Conservation (phyloP, 2,113 vertebrate species). For the Phalacrocorax carbo region DNA sequence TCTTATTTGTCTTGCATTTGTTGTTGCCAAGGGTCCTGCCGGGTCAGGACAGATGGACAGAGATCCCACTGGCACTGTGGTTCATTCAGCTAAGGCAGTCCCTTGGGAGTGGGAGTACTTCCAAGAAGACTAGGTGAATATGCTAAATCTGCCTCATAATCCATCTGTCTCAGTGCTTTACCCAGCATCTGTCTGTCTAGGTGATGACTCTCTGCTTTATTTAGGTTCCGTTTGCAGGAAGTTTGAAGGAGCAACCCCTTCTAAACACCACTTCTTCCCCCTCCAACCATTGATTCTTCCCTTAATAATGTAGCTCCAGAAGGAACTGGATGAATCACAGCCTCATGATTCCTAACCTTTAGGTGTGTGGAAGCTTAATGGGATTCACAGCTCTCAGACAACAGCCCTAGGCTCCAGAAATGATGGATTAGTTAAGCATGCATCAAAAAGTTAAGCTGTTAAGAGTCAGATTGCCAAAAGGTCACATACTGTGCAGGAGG, state of each 20-base stretch:
- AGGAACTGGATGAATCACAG: constrained; percentile 1
- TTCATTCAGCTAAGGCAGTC: neutral
- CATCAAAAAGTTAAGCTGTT: constrained; percentile 35
- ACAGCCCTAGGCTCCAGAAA: constrained; percentile 8
- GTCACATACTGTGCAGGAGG: neutral
- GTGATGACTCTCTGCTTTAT: neutral
- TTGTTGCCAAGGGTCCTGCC: neutral
- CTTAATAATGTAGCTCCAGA: neutral
- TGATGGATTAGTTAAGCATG: constrained; percentile 23
- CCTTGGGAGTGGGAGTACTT: neutral
- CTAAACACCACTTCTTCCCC: neutral
- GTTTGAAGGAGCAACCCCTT: neutral
- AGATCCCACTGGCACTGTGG: neutral
- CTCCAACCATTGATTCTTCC: neutral
- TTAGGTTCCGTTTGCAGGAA: neutral
- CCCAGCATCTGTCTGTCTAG: neutral
- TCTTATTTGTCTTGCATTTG: neutral
- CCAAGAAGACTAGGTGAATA: neutral
- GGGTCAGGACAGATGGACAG: neutral
- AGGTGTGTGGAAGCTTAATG: constrained; percentile 24
- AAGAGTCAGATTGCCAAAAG: constrained; percentile 26
- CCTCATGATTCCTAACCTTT: constrained; percentile 39
- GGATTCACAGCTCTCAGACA: neutral
- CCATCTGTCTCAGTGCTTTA: neutral
- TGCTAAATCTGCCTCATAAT: neutral